Evolutionary conservation across 2,113 vertebrate genomes (phyloP).

Genomic region (Solea senegalensis): DNA sequence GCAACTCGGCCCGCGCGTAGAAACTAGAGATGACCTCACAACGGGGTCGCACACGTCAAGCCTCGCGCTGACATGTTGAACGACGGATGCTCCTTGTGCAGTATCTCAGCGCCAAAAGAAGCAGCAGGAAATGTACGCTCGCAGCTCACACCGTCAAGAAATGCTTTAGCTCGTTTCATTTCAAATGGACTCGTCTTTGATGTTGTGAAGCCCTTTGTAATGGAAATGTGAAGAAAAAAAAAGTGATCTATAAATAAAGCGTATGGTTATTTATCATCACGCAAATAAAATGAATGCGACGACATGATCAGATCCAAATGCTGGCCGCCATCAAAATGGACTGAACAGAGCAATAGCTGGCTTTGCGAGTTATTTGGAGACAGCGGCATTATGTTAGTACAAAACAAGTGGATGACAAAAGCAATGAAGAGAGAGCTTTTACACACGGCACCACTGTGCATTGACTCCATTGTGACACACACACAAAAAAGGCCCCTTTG

Average conservation of each 20-base stretch:
- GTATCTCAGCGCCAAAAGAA: too few species aligned
- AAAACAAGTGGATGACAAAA: conserved; percentile 59
- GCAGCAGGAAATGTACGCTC: too few species aligned
- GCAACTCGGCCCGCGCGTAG: background rate
- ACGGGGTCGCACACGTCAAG: background rate
- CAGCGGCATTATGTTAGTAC: conserved; percentile 37
- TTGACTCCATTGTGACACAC: conserved; percentile 36
- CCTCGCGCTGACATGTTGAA: background rate
- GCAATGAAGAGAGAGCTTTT: conserved; percentile 40
- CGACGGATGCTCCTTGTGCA: too few species aligned
- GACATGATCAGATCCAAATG: conserved; percentile 28
- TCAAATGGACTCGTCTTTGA: too few species aligned
- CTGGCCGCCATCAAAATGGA: conserved; percentile 27
- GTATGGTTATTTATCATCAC: too few species aligned
- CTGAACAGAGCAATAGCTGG: conserved; percentile 38
- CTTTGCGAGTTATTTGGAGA: conserved; percentile 38
- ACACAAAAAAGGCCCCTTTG: conserved; percentile 38
- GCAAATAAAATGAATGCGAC: too few species aligned
- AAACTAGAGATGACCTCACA: background rate
- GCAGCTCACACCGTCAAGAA: too few species aligned
- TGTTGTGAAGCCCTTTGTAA: too few species aligned
- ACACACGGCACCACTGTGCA: conserved; percentile 43
- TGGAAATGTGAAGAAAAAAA: too few species aligned
- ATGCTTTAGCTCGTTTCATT: too few species aligned
- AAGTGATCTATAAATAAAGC: too few species aligned